Base-by-base conservation (phyloP, 1,140 invertebrate species). In the Bombus sibiricus region DNA sequence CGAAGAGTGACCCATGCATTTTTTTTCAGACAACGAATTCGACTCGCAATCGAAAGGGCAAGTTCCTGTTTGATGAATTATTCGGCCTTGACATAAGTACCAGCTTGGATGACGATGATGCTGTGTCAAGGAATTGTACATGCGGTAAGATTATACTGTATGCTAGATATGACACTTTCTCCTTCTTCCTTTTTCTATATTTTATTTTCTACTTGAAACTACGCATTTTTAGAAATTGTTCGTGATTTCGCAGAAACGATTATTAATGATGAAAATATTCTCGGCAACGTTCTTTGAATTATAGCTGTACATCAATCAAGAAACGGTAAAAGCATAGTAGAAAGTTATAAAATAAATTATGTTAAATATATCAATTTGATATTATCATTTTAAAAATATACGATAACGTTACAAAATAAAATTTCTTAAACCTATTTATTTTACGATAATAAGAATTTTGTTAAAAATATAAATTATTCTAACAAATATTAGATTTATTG, bases 51-150 rank as follows among this genome's bases (percentile, higher is more conserved):
- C 95, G 95, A 83, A 95, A 92, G 15, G 95, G 94, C 72, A 96
- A 95, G 86, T 96, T 97, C 93, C 94, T 97, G 80, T 97, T 97
- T 86, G 97, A 97, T 90, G 96, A 96, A 72, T 92, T 97, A 71
- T 97, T 97, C 88, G 96, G 96, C 47, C 94, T 97, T 47, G 95
- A 95, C 59, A 72, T 95, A 28, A 87, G 89, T 4, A 93, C 93
- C 64, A 92, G 92, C 64, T 87, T 92, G 3, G 96, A 95, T 34
- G 95, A 96, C 59, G 95, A 96, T 66, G 95, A 96, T 76, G 32
- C 18, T 10, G 95, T 93, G 80, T 53, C 95, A 2, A 94, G 95
- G 84, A 97, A 96, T 81, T 97, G 97, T 87, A 96, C 96, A 25
- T 97, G 97, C 90, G 96, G 97, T 97, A 93, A 96, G 95, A 90